A percentile compares a stretch with the other conserved stretches of the same genome.
Evolutionary conservation across 2,888 invertebrate species (phyloP).

Genomic region (Spilarctia lutea): DNA sequence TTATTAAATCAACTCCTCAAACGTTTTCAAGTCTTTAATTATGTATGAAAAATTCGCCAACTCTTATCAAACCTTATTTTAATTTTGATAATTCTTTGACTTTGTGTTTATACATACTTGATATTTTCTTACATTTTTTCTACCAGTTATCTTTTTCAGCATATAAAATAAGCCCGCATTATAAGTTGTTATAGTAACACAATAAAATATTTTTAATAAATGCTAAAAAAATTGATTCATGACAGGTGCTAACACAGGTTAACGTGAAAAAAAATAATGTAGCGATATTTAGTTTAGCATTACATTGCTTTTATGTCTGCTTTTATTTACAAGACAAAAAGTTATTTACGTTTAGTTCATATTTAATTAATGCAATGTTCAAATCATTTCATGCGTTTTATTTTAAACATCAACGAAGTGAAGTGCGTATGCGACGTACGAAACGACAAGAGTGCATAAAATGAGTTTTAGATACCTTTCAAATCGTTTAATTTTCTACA

Average conservation of each 20-base stretch:
- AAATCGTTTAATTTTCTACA: neutral
- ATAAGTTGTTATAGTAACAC: slow-evolving; percentile 14
- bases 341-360: neutral
- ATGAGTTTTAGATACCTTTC: neutral
- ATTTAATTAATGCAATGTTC: neutral
- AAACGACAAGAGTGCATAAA: neutral
- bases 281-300: slow-evolving; percentile 12
- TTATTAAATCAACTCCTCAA: neutral
- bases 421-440: neutral
- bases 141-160: neutral
- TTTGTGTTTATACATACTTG: neutral
- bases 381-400: slow-evolving; percentile 2
- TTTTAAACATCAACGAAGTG: neutral
- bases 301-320: slow-evolving; percentile 8
- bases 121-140: neutral
- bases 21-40: neutral
- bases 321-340: slow-evolving; percentile 10
- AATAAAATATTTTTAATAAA: slow-evolving; percentile 7
- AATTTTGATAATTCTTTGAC: neutral
- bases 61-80: neutral
- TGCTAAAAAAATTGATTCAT: slow-evolving; percentile 6
- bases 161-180: slow-evolving; percentile 24
- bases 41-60: no score
- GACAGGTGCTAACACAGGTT: slow-evolving; percentile 22
- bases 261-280: slow-evolving; percentile 24